A percentile compares a stretch with the other conserved stretches of the same genome.
Evolutionary conservation across 2,113 vertebrate genomes (phyloP).

Genomic region (Mus pahari): DNA sequence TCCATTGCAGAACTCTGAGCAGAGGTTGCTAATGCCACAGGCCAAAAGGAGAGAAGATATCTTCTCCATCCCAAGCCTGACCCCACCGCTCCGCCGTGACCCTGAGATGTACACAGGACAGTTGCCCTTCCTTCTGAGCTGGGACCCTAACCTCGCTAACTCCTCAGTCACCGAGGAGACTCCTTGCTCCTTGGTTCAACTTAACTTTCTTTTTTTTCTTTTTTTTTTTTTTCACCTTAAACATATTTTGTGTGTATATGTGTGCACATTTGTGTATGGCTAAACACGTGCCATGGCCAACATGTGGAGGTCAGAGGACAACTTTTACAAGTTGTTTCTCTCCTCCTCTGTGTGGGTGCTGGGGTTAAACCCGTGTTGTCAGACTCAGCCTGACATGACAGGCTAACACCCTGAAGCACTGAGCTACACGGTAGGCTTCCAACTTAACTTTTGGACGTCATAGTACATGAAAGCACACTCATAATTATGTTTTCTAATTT

Average conservation of each 20-base stretch:
- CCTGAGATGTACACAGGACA: not conserved
- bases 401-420: not conserved
- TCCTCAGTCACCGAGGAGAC: not conserved
- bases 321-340: not conserved
- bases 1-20: not conserved
- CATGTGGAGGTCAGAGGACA: not conserved
- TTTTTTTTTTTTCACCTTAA: not conserved
- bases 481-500: not conserved
- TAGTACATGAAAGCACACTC: not conserved
- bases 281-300: not conserved
- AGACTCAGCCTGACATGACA: not conserved
- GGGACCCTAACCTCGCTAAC: not conserved
- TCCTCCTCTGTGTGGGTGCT: not conserved
- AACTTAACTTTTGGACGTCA: not conserved
- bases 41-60: not conserved
- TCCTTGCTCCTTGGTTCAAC: not conserved
- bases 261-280: not conserved
- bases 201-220: not conserved
- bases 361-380: not conserved
- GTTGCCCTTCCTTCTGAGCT: constrained; percentile 23
- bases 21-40: not conserved
- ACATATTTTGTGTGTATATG: not conserved
- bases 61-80: not conserved
- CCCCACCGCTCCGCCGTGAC: not conserved
- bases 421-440: not conserved